Base-by-base conservation (phyloP, 2,888 invertebrate genomes). In the Eulithis prunata region DNA sequence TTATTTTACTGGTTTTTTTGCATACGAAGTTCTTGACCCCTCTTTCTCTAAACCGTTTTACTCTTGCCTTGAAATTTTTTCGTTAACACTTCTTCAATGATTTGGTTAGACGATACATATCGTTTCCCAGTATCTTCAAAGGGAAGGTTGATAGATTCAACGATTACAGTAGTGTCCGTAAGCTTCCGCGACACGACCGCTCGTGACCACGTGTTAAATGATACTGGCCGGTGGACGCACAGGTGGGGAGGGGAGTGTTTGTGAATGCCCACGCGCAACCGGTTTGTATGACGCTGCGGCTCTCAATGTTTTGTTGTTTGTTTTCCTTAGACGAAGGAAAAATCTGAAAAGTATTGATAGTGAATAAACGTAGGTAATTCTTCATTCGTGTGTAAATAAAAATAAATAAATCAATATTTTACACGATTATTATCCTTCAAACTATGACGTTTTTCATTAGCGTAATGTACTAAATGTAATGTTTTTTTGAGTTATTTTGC, bases 281-380 rank as follows among this genome's bases (percentile, higher is more conserved):
- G 60, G 67, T 64, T 61, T 59, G 36, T 28, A 41, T 47, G 12
- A 4, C 63, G 60, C n/a, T n/a, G 53, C 32, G 66, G 28, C 45
- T 67, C 57, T 68, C 67, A 68, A 68, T 52, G 51, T 68, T 67
- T 57, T 61, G 36, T 36, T 21, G 45, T 64, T 68, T 64, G 43
- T 64, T 64, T 64, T 58, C 64, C 64, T 58, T 14, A 41, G 41
- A 41, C 7, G 21, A 49, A 46, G 45, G 43, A 45, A 12, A 46
- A 57, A 56, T 12, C 21, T 56, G 13, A 38, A 38, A 7, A 7
- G 10, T 41, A 41, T 6, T 11, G 8, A 8, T 8, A 41, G 8
- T 38, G 8, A 11, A 41, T 41, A 41, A 7, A 10, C 10, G 8
- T 41, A 41, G 41, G 1, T 41, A 8, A 32, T 32, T 32, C 32